These are phyloP conservation scores for Amyelois transitella DNA, from an alignment of 1,140 invertebrate genomes.

Conservation along the genomic window DNA sequence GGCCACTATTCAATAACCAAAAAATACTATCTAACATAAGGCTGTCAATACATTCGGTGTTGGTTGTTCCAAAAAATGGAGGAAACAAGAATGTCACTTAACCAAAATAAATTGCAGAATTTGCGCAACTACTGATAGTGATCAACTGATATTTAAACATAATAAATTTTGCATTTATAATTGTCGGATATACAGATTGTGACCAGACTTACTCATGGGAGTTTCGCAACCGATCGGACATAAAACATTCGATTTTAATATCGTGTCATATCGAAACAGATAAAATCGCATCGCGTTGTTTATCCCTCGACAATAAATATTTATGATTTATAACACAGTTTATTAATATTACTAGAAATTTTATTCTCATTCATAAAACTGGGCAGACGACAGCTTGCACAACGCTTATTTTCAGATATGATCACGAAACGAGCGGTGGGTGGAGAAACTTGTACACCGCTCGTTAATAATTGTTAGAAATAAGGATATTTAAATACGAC, in stretches of 20 bases:
- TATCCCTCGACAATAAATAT: conserved; percentile 8
- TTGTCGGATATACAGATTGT: not conserved
- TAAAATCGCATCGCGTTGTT: not conserved
- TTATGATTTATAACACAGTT: conserved; percentile 5
- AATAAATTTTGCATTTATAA: not conserved
- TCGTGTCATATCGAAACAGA: not conserved
- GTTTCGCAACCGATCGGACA: not conserved
- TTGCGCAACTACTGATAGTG: too few relatives aligned
- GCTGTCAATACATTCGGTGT: too few relatives aligned
- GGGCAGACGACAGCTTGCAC: not conserved
- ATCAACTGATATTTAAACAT: not conserved
- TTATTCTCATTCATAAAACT: conserved; percentile 8
- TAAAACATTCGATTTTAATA: conserved; percentile 1
- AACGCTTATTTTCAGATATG: not conserved
- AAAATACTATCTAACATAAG: too few relatives aligned
- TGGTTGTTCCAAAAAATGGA: too few relatives aligned
- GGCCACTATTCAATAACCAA: too few relatives aligned
- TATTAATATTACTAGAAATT: not conserved
- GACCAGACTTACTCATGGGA: not conserved
- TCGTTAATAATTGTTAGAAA: not conserved
- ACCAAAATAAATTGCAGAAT: too few relatives aligned
- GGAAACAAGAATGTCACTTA: too few relatives aligned
- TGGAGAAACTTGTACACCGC: not conserved
- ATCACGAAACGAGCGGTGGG: not conserved
- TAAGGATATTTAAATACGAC: not conserved